Base-by-base conservation (phyloP, 1,140 invertebrate species). In the Trinorchestia longiramus region DNA sequence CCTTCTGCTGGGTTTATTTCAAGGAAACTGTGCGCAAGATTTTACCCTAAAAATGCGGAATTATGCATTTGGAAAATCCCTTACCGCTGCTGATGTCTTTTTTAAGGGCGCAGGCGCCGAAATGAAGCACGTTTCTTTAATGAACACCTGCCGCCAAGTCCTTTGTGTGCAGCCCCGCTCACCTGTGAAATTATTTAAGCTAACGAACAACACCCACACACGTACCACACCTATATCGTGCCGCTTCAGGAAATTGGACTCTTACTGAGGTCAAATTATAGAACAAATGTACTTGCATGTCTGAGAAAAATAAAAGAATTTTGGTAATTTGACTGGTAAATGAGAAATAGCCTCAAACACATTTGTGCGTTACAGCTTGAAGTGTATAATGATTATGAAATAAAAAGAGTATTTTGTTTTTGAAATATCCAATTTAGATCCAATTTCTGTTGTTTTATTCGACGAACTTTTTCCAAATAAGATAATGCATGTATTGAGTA, bases 41-140 rank as follows among this genome's bases (percentile, higher is more conserved):
- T 77, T 77, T 77, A 77, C 62, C 62, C 62, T 77, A 90, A 90
- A 90, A 90, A 42, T 90, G 88, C 88, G 43, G 88, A 90, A 90
- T 42, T 90, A 90, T 90, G 88, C 88, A 90, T 90, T 90, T 90
- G 88, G 88, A 90, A 90, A 90, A 90, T 90, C 88, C 88, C 43
- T 90, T 90, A 90, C 88, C 88, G 88, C 88, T 42, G n/a, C n/a
- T 90, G 88, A 90, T 90, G 88, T 90, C 88, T 90, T 43, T 90
- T 90, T 90, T 90, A 90, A 43, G 88, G 88, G 43, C 43, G 88
- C 88, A 3, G 42, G 88, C 88, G 36, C 88, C 88, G 88, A 90
- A 90, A 90, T 90, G 88, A 90, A 90, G 88, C 88, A 41, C 88
- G 41, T 42, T 90, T 90, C 62, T 90, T 90, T 90, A 90, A 90